phyloP scores from a whole-genome alignment of 2,113 vertebrate genomes.

The Phoxinus phoxinus region DNA sequence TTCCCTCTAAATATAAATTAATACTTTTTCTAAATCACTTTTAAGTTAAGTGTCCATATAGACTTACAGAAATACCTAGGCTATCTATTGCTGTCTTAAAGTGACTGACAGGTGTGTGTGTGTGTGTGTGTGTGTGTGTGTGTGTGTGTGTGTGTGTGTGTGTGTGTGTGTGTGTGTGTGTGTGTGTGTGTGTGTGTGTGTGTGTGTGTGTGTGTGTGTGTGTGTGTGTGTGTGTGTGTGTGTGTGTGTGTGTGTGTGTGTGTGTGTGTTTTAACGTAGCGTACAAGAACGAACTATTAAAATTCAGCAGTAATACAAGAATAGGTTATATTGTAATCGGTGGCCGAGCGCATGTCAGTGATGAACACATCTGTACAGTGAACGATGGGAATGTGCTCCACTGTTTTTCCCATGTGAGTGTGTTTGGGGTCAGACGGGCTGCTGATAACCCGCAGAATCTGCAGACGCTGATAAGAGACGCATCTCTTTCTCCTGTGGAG shows the following conservation, averaged over 20 bases:
- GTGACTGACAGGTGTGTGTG: too few species aligned
- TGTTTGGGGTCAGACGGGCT: slow-evolving; percentile 19
- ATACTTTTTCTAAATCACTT: background rate
- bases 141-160: too few species aligned
- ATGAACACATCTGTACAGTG: slow-evolving; percentile 4
- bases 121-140: too few species aligned
- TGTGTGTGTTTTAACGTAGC: too few species aligned
- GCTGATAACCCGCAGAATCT: slow-evolving; percentile 64
- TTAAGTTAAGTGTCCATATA: background rate
- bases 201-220: too few species aligned
- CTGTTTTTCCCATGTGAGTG: slow-evolving; percentile 53
- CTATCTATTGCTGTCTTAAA: too few species aligned
- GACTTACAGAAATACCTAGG: background rate
- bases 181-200: too few species aligned
- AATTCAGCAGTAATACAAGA: background rate
- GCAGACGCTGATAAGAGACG: slow-evolving; percentile 63
- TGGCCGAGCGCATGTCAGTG: background rate
- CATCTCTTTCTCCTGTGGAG: slow-evolving; percentile 53
- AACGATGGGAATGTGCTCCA: slow-evolving; percentile 57
- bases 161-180: too few species aligned
- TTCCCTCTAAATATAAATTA: background rate
- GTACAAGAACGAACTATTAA: too few species aligned
- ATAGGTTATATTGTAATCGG: background rate
- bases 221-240: too few species aligned
- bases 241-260: too few species aligned